phyloP scores from a whole-genome alignment of 2,888 invertebrate species.

The Alviniconcha strummeri region DNA sequence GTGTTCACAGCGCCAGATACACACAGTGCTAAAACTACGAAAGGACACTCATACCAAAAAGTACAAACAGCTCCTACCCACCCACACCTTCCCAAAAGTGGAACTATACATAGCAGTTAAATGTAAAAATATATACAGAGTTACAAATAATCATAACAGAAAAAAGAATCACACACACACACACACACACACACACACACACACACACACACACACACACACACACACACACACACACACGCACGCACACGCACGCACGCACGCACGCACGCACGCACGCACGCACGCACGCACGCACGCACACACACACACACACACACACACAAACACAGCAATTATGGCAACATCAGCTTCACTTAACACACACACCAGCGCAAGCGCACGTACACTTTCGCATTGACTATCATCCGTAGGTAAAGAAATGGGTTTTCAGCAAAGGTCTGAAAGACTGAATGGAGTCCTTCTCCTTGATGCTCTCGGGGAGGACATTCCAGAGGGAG shows the following conservation, averaged over 20 bases:
- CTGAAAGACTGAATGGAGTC: too few relatives aligned
- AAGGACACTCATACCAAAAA: too few relatives aligned
- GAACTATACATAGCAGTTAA: neutral
- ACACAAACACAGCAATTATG: neutral
- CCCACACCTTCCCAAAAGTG: neutral
- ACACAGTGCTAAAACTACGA: too few relatives aligned
- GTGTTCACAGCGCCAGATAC: too few relatives aligned
- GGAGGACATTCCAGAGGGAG: too few relatives aligned
- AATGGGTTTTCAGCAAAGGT: too few relatives aligned
- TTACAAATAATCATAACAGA: neutral
- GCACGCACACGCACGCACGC: neutral
- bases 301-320: neutral
- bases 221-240: neutral
- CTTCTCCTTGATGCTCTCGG: too few relatives aligned
- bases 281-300: neutral
- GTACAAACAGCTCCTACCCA: too few relatives aligned
- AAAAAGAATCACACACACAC: neutral
- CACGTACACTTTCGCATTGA: too few relatives aligned
- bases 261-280: neutral
- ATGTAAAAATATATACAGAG: neutral
- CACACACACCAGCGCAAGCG: neutral
- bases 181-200: neutral
- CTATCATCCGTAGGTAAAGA: too few relatives aligned
- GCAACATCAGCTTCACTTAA: neutral
- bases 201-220: neutral